phyloP scores from a whole-genome alignment of 2,797 vertebrate genomes.

The Hydrocynus forskahlii region DNA sequence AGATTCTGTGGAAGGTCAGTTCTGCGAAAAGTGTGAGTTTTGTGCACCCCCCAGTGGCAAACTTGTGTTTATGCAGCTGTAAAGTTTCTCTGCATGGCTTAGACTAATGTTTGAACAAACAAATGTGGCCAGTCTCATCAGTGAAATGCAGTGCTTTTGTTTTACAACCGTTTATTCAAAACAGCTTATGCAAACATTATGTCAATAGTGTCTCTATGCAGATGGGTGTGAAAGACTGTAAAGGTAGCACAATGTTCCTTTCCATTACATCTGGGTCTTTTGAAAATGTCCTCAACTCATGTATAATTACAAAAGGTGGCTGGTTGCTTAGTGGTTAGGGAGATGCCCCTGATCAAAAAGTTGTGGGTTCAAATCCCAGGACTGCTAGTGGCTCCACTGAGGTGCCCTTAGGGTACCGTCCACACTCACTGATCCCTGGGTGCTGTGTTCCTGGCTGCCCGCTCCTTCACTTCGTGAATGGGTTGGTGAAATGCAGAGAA shows the following conservation, averaged over 20 bases:
- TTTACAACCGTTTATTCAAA: constrained; percentile 91
- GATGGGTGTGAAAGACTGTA: constrained; percentile 38
- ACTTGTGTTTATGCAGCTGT: neutral
- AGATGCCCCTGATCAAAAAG: too few species aligned
- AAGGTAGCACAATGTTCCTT: constrained; percentile 49
- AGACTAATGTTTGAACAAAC: too few species aligned
- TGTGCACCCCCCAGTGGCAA: constrained; percentile 10
- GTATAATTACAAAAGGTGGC: constrained; percentile 44
- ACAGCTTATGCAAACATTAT: constrained; percentile 76
- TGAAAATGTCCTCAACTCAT: constrained; percentile 36
- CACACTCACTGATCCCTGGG: too few species aligned
- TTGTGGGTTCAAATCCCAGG: too few species aligned
- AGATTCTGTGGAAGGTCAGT: neutral
- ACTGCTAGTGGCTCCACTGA: too few species aligned
- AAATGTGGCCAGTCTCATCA: too few species aligned
- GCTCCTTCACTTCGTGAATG: too few species aligned
- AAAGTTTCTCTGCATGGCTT: neutral
- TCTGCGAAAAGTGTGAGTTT: neutral
- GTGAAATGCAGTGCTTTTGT: neutral
- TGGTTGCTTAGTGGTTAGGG: too few species aligned
- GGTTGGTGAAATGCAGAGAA: too few species aligned
- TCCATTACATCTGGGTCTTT: constrained; percentile 52
- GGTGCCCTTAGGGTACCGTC: too few species aligned
- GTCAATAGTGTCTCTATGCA: constrained; percentile 55
- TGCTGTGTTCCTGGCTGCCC: too few species aligned